phyloP scores from a whole-genome alignment of 2,888 invertebrate species.

The Drosophila buzzatii region DNA sequence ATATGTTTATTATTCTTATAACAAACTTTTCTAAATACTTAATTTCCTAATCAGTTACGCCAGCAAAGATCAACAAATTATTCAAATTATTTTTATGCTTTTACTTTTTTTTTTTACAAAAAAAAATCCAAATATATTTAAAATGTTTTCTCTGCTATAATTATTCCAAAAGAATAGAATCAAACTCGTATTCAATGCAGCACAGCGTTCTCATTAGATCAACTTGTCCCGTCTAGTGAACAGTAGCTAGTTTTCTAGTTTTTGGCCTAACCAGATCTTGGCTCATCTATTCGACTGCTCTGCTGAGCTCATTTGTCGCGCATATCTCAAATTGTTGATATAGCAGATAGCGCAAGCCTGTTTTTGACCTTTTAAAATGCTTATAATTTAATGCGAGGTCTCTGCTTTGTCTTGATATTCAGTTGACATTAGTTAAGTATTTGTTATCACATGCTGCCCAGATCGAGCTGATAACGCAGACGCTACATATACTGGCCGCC shows the following conservation, averaged over 20 bases:
- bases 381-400: conserved; percentile 68
- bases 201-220: background rate
- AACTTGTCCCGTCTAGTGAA: conserved; percentile 20
- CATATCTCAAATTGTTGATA: conserved; percentile 46
- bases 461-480: conserved; percentile 60
- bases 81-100: background rate
- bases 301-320: conserved; percentile 59
- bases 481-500: conserved; percentile 28
- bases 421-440: conserved; percentile 51
- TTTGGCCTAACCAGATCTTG: background rate
- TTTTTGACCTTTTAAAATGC: conserved; percentile 56
- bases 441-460: conserved; percentile 65
- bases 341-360: conserved; percentile 38
- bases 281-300: conserved; percentile 7
- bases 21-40: background rate
- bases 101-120: background rate
- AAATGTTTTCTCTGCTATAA: background rate
- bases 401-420: conserved; percentile 58
- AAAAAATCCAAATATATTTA: background rate
- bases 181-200: background rate
- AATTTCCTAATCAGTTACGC: background rate
- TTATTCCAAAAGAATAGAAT: background rate
- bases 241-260: conserved; percentile 40
- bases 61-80: background rate
- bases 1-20: background rate